phyloP scores from a whole-genome alignment of 2,113 vertebrate species.

The Tachysurus fulvidraco region DNA sequence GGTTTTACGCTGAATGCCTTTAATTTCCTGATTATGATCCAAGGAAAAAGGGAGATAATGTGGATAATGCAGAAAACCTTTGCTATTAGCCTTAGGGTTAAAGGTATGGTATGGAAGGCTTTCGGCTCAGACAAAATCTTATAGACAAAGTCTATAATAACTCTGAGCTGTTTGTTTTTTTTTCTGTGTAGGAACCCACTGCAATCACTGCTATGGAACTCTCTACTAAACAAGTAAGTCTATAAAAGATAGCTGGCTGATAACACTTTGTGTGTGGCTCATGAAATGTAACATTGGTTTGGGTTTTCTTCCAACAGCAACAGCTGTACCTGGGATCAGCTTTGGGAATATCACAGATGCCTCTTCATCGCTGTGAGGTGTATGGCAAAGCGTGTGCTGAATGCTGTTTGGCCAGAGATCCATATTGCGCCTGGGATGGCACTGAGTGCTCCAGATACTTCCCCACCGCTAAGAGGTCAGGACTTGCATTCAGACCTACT shows the following conservation, averaged over 20 bases:
- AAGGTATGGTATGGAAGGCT: too few species aligned
- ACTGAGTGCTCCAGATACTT: constrained; percentile 94
- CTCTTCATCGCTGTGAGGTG: constrained; percentile 91
- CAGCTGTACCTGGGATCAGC: constrained; percentile 92
- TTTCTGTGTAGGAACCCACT: constrained; percentile 82
- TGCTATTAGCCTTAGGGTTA: too few species aligned
- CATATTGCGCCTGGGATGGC: constrained; percentile 98
- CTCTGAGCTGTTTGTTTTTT: background rate
- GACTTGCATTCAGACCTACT: constrained; percentile 1
- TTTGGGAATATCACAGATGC: constrained; percentile 89
- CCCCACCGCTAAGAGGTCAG: constrained; percentile 93
- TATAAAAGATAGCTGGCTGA: background rate
- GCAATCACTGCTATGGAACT: constrained; percentile 94
- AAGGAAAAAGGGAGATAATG: too few species aligned
- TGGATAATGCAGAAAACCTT: too few species aligned
- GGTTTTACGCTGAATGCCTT: too few species aligned
- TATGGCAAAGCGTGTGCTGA: constrained; percentile 97
- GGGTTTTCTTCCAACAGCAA: constrained; percentile 79
- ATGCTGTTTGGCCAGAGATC: constrained; percentile 96
- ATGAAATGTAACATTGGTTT: constrained; percentile 21
- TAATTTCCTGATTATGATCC: too few species aligned
- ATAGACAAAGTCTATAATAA: background rate
- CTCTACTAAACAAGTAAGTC: constrained; percentile 92
- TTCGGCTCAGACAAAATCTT: too few species aligned
- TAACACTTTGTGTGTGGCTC: background rate